These are phyloP conservation scores for Pelagia noctiluca DNA, from an alignment of 30 jellyfish, hydroid and myxozoan species.

Conservation along the genomic window DNA sequence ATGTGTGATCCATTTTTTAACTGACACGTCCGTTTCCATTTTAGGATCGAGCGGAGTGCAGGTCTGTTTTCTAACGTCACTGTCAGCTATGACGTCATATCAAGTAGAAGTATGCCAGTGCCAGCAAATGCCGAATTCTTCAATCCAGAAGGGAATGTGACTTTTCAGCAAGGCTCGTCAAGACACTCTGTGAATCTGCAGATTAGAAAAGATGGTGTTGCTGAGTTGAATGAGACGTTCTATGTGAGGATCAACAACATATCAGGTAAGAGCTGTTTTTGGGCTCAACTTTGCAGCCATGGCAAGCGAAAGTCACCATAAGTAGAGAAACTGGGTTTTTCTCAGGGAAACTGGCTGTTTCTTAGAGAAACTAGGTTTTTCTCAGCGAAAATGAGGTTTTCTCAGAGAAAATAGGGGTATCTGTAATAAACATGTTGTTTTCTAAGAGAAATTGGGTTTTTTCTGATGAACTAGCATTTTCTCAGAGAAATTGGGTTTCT, in stretches of 20 bases:
- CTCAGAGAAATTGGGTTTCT: no score
- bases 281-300: background rate
- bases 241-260: slow-evolving; percentile 54
- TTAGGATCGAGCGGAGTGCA: slow-evolving; percentile 67
- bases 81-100: slow-evolving; percentile 65
- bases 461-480: no score
- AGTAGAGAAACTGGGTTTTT: no score
- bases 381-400: no score
- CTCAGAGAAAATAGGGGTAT: no score
- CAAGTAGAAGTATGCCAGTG: slow-evolving; percentile 15
- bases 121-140: slow-evolving; percentile 41
- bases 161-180: slow-evolving; percentile 58
- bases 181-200: slow-evolving; percentile 11
- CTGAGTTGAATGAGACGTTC: slow-evolving; percentile 87
- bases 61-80: slow-evolving; percentile 79
- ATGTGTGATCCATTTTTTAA: no score
- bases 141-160: slow-evolving; percentile 51
- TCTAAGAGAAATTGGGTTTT: no score
- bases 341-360: no score
- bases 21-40: background rate
- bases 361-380: no score
- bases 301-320: no score
- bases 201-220: slow-evolving; percentile 67
- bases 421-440: no score
- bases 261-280: slow-evolving; percentile 52